These are phyloP conservation scores for Papilio dardanus DNA, from an alignment of 1,140 invertebrate species.

Conservation along the genomic window DNA sequence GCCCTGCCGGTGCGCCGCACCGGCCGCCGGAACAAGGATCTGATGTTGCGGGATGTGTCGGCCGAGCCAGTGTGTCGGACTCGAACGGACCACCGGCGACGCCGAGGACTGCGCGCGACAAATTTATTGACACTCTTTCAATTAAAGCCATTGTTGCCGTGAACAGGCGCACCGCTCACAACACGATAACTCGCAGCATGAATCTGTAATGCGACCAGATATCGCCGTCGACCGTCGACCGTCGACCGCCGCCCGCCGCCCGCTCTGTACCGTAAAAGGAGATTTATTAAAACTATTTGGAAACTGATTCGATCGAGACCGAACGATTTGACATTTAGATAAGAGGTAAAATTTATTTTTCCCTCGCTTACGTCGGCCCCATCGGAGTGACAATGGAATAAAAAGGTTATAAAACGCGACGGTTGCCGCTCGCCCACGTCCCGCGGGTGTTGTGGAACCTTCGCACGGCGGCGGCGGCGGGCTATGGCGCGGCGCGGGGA, in stretches of 20 bases:
- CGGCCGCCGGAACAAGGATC: constrained; percentile 66
- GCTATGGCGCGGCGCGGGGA: constrained; percentile 50
- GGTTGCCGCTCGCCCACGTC: constrained; percentile 71
- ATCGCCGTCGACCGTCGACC: constrained; percentile 48
- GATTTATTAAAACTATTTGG: constrained; percentile 83
- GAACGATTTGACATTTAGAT: constrained; percentile 82
- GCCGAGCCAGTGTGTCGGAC: constrained; percentile 53
- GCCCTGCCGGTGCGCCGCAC: constrained; percentile 50
- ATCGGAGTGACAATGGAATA: constrained; percentile 79
- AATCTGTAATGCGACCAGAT: constrained; percentile 74
- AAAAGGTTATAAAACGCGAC: constrained; percentile 80
- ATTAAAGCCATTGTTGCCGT: constrained; percentile 80
- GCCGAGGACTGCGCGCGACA: constrained; percentile 65
- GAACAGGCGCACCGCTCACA: constrained; percentile 69
- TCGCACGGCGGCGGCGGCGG: constrained; percentile 53
- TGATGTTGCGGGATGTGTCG: constrained; percentile 64
- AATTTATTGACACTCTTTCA: constrained; percentile 82
- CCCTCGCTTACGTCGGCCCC: constrained; percentile 65
- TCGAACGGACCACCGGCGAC: constrained; percentile 76
- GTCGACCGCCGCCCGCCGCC: constrained; percentile 53
- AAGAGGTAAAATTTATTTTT: constrained; percentile 81
- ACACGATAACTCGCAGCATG: constrained; percentile 78
- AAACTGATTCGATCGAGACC: constrained; percentile 81
- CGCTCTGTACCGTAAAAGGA: constrained; percentile 76
- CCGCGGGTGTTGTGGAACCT: constrained; percentile 66